Evolutionary conservation across 2,797 vertebrate species (phyloP).

Genomic region (Garrulus glandarius): DNA sequence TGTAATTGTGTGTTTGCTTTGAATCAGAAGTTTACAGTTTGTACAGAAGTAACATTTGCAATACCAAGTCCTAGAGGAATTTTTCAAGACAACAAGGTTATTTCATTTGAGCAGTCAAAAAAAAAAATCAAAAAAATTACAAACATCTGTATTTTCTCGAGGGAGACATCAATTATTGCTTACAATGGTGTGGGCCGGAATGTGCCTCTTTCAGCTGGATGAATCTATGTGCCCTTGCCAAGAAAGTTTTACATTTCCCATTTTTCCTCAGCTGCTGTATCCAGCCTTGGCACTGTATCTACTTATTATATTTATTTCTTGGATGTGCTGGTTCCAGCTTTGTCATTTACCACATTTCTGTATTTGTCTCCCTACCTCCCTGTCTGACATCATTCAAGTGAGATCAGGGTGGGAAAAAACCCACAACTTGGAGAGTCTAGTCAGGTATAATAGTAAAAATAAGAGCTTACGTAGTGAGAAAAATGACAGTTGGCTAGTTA

Average conservation of each 20-base stretch:
- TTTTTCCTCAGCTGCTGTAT: conserved; percentile 63
- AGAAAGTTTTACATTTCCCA: conserved; percentile 63
- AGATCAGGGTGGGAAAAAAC: conserved; percentile 33
- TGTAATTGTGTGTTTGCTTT: conserved; percentile 2
- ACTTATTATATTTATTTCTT: conserved; percentile 54
- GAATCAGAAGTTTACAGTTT: conserved; percentile 47
- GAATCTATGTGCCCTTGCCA: conserved; percentile 48
- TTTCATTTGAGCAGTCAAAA: conserved; percentile 12
- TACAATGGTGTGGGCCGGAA: conserved; percentile 42
- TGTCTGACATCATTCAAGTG: conserved; percentile 33
- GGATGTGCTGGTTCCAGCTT: conserved; percentile 11
- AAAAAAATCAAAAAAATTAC: conserved; percentile 34
- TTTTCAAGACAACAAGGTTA: conserved; percentile 44
- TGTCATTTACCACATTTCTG: conserved; percentile 25
- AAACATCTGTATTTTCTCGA: conserved; percentile 65
- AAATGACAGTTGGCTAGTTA: background rate
- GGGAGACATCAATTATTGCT: conserved; percentile 43
- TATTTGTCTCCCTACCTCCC: background rate
- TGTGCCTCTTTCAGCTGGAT: conserved; percentile 58
- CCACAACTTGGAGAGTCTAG: background rate
- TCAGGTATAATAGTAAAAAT: conserved; percentile 47
- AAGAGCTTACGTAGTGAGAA: background rate
- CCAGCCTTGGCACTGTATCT: conserved; percentile 53
- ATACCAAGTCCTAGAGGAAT: conserved; percentile 16
- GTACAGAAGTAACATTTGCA: conserved; percentile 57